Percentiles rank a stretch among this genome's conserved stretches.
Evolutionary conservation across 2,888 invertebrate species (phyloP).

Genomic region (Drosophila trichaetosa): DNA sequence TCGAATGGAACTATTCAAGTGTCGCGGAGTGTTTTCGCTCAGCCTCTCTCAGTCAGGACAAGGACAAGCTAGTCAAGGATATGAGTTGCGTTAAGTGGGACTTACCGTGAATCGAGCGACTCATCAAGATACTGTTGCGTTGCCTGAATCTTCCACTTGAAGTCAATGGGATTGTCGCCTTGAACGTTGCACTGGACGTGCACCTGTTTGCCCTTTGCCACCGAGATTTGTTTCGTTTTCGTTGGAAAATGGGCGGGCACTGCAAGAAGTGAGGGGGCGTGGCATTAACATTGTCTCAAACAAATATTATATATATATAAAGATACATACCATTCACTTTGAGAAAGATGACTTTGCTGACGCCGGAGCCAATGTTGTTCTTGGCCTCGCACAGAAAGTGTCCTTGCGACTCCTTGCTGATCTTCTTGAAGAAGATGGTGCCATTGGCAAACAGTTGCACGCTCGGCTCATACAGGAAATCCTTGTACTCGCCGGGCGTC

Average conservation of each 20-base stretch:
- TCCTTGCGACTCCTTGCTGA: slow-evolving; percentile 94
- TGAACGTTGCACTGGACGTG: slow-evolving; percentile 94
- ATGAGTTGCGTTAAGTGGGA: slow-evolving; percentile 8
- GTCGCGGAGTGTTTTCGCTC: slow-evolving; percentile 16
- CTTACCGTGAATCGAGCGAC: slow-evolving; percentile 89
- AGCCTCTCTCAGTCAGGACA: not conserved
- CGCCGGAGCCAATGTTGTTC: slow-evolving; percentile 95
- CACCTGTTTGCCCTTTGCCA: slow-evolving; percentile 93
- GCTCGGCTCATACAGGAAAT: slow-evolving; percentile 92
- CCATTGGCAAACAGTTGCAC: slow-evolving; percentile 92
- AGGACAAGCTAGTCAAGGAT: not conserved
- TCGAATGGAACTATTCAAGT: slow-evolving; percentile 19
- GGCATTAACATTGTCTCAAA: not conserved
- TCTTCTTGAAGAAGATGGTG: slow-evolving; percentile 92
- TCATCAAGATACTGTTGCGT: slow-evolving; percentile 91
- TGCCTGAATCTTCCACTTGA: slow-evolving; percentile 90
- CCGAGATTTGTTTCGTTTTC: slow-evolving; percentile 92
- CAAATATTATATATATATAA: not conserved
- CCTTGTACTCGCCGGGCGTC: slow-evolving; percentile 92
- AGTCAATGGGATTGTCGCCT: slow-evolving; percentile 94
- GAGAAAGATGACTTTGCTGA: slow-evolving; percentile 95
- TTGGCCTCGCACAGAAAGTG: slow-evolving; percentile 97
- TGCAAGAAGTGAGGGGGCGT: slow-evolving; percentile 34
- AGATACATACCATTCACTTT: slow-evolving; percentile 92
- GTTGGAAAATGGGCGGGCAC: slow-evolving; percentile 94